Evolutionary conservation across 2,113 vertebrate genomes (phyloP), one percentile per base, ranked within the genome.

Genomic region (Siphamia tubifer): DNA sequence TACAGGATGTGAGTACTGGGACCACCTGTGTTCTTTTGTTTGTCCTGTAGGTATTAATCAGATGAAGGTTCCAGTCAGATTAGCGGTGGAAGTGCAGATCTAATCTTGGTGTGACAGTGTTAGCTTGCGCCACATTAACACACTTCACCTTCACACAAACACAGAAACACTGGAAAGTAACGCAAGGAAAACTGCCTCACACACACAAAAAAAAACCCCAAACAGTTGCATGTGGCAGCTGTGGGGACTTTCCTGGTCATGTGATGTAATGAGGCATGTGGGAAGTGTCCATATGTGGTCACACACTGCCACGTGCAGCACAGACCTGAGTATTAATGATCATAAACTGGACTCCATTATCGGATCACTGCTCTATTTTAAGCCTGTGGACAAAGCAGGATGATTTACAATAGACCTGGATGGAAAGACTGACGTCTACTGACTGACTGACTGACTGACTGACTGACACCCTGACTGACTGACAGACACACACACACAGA

Each of bases 321-420:
- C 72, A 68, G 72, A 66, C 44, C 69, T 66, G 78, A 74, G 71
- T 68, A 79, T 87, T 79, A 83, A 88, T 82, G 73, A 85, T 82
- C 62, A 75, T 73, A 81, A 87, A 87, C 74, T 79, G 79, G 31
- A 82, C 78, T 77, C 84, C 86, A 85, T 88, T 90, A 88, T 79
- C 62, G 70, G 80, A 85, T 82, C 84, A 83, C 20, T 0, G 52
- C 76, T 75, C 73, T 82, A 83, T 85, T 85, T 88, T 81, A 88
- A 86, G 82, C 77, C 1, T 30, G 10, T 30, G 28, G 28, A 30
- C 28, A 30, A 30, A 30, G 28, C 6, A 30, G n/a, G n/a, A n/a
- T n/a, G n/a, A n/a, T n/a, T n/a, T n/a, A n/a, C n/a, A n/a, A n/a
- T n/a, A n/a, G n/a, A n/a, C n/a, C n/a, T n/a, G n/a, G n/a, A n/a